A percentile compares a stretch with the other conserved stretches of the same genome.
These are phyloP conservation scores for Clavelina lepadiformis DNA, from an alignment of 23 tunicate species.

Conservation along the genomic window DNA sequence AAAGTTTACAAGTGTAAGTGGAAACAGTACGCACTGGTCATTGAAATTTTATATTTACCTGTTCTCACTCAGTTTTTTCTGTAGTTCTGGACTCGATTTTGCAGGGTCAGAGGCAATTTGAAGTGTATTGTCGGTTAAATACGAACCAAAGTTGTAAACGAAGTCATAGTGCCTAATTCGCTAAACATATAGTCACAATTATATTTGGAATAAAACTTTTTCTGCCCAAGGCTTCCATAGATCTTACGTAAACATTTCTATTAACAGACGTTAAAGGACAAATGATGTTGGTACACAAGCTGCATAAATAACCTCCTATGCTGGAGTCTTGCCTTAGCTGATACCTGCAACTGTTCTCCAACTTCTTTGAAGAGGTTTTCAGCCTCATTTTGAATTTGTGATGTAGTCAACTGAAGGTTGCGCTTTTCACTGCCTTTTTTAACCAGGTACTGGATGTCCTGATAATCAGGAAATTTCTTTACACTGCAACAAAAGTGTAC, in stretches of 20 bases:
- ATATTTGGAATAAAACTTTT: not conserved
- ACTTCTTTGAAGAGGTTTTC: constrained; percentile 38
- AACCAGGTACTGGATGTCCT: constrained; percentile 34
- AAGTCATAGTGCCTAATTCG: constrained; percentile 38
- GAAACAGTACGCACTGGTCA: not conserved
- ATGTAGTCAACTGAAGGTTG: constrained; percentile 5
- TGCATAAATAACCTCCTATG: no score
- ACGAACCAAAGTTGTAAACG: constrained; percentile 44
- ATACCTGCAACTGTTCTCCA: constrained; percentile 38
- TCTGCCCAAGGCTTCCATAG: not conserved
- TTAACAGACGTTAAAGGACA: not conserved
- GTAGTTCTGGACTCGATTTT: constrained; percentile 16
- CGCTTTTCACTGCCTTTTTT: constrained; percentile 27
- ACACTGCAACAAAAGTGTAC: constrained; percentile 2
- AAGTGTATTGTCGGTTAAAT: constrained; percentile 15
- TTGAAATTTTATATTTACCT: constrained; percentile 3
- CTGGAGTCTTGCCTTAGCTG: not conserved
- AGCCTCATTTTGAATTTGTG: constrained; percentile 1
- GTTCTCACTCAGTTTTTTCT: constrained; percentile 22
- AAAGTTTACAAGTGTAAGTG: not conserved
- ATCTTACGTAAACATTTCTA: no score
- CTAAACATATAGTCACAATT: no score
- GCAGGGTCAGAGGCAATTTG: constrained; percentile 46
- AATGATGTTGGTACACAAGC: not conserved
- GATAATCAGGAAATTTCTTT: constrained; percentile 38